Evolutionary conservation across 2,797 vertebrate species (phyloP).

Genomic region (Erpetoichthys calabaricus): DNA sequence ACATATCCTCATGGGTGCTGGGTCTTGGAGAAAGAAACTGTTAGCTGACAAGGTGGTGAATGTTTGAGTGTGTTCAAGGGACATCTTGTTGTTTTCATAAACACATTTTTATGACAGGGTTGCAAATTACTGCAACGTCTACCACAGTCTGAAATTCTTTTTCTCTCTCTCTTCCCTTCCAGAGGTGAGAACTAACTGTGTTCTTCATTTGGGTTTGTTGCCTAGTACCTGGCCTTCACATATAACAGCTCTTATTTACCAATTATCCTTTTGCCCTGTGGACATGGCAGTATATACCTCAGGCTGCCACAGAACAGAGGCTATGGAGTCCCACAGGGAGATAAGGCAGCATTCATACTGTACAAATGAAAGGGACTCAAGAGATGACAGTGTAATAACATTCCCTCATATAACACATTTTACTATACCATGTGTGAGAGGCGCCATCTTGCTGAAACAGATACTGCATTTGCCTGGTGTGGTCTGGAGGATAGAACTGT

Average conservation of each 20-base stretch:
- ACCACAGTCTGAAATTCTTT: background rate
- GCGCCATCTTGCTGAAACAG: too few species aligned
- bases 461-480: too few species aligned
- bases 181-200: background rate
- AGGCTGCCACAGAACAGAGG: too few species aligned
- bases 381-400: too few species aligned
- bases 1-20: background rate
- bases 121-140: background rate
- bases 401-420: too few species aligned
- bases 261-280: too few species aligned
- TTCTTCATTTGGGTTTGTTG: background rate
- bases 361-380: too few species aligned
- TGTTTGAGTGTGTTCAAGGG: conserved; percentile 1
- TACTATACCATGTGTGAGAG: too few species aligned
- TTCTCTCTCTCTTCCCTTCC: background rate
- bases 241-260: background rate
- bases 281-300: too few species aligned
- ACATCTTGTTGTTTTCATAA: background rate
- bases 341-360: too few species aligned
- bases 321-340: too few species aligned
- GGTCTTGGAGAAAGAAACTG: background rate
- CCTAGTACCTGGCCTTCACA: background rate
- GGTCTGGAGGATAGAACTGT: too few species aligned
- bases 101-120: background rate
- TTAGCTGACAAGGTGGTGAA: conserved; percentile 2